phyloP scores from a whole-genome alignment of 2,888 invertebrate species.

The Dynastes hyllus region DNA sequence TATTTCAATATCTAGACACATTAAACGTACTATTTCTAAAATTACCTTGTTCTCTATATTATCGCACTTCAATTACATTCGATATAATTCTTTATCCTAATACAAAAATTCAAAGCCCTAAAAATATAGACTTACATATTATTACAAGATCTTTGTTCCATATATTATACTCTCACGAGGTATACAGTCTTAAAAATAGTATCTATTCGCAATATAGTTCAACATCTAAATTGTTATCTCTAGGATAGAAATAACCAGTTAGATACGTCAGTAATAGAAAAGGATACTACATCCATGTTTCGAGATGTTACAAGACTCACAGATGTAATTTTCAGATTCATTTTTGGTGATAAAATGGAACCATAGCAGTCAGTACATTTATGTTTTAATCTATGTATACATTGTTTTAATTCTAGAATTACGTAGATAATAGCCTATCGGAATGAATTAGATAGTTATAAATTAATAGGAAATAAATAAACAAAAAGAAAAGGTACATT shows the following conservation, averaged over 20 bases:
- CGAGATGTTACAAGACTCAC: conserved; percentile 2
- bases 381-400: not conserved
- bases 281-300: not conserved
- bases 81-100: not conserved
- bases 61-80: conserved; percentile 1
- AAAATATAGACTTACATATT: conserved; percentile 32
- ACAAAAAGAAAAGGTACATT: conserved; percentile 7
- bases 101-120: conserved; percentile 17
- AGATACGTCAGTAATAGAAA: conserved; percentile 2
- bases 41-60: conserved; percentile 5
- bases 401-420: not conserved
- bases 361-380: conserved; percentile 3
- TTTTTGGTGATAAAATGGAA: not conserved
- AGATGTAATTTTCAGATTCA: not conserved
- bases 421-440: conserved; percentile 1
- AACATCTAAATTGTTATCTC: conserved; percentile 11
- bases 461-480: conserved; percentile 2
- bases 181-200: conserved; percentile 33
- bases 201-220: conserved; percentile 16
- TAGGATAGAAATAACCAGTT: not conserved
- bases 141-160: conserved; percentile 26
- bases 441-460: conserved; percentile 9
- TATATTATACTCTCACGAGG: conserved; percentile 4
- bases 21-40: not conserved
- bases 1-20: no score